phyloP scores from a whole-genome alignment of 2,113 vertebrate genomes.

The Anhinga anhinga region DNA sequence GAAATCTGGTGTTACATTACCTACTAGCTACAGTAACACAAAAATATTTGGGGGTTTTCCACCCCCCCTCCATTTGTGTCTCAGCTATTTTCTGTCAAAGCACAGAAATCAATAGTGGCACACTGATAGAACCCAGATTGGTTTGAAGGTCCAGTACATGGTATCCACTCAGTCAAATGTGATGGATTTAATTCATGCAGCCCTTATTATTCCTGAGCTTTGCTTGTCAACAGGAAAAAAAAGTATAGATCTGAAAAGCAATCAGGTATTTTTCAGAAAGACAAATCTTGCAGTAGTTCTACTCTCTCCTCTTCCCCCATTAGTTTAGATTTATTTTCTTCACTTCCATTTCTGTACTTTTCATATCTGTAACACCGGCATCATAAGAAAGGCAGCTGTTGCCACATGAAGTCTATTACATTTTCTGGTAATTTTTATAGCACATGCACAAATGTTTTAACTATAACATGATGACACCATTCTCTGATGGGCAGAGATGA shows the following conservation, averaged over 20 bases:
- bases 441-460: background rate
- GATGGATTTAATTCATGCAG: constrained; percentile 57
- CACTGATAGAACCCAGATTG: constrained; percentile 17
- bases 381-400: background rate
- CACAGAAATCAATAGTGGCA: constrained; percentile 24
- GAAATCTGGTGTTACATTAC: background rate
- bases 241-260: constrained; percentile 39
- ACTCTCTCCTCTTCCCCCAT: background rate
- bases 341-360: background rate
- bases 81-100: background rate
- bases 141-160: background rate
- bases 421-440: background rate
- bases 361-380: background rate
- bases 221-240: constrained; percentile 38
- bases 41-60: background rate
- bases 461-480: background rate
- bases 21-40: background rate
- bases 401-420: background rate
- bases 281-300: background rate
- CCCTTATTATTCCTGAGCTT: constrained; percentile 38
- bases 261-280: constrained; percentile 32
- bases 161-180: constrained; percentile 36
- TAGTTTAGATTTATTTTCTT: constrained; percentile 11
- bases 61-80: background rate
- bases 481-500: background rate